These are phyloP conservation scores for Strigamia crassipes DNA, from an alignment of 2,888 invertebrate genomes.

Conservation along the genomic window DNA sequence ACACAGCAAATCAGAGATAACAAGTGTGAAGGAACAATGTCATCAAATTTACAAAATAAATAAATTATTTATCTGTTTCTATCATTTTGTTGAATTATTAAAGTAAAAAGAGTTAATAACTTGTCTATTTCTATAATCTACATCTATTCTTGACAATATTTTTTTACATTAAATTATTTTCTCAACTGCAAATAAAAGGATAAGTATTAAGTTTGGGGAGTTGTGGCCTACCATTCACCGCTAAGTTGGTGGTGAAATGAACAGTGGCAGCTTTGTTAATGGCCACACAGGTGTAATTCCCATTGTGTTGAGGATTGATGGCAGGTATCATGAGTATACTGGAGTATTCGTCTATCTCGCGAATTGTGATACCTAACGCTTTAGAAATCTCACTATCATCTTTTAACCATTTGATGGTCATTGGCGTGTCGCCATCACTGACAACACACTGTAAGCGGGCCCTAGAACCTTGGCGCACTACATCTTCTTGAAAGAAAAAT, in stretches of 20 bases:
- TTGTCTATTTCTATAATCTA: conserved; percentile 67
- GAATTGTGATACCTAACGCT: neutral
- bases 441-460: conserved; percentile 35
- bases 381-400: neutral
- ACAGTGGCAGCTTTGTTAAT: conserved; percentile 8
- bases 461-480: conserved; percentile 8
- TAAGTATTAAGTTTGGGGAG: neutral
- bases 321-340: conserved; percentile 12
- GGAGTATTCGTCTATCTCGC: conserved; percentile 26
- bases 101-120: no score
- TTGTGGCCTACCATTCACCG: conserved; percentile 42
- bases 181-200: neutral
- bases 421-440: conserved; percentile 37
- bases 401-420: conserved; percentile 36
- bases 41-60: no score
- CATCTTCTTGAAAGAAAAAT: conserved; percentile 43
- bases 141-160: conserved; percentile 62
- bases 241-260: neutral
- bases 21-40: no score
- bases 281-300: conserved; percentile 39
- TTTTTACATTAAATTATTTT: neutral
- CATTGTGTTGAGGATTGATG: conserved; percentile 40
- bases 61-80: no score
- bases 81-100: no score
- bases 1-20: no score